Conservation (phyloP, 2,888 invertebrate genomes). For the Stenichneumon culpator region DNA sequence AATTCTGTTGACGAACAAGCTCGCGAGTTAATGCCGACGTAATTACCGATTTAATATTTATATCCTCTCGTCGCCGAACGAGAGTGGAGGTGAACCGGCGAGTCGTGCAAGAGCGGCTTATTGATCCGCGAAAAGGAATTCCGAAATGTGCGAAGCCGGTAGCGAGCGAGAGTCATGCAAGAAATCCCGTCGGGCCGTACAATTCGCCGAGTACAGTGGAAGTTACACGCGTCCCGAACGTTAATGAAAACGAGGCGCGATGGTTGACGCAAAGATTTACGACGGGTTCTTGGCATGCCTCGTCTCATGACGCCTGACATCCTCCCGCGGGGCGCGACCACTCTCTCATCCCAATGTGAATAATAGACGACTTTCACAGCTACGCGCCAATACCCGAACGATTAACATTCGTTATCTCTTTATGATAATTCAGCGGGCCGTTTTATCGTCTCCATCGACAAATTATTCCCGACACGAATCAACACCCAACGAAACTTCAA, state of each 20-base stretch:
- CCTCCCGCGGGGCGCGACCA: not conserved
- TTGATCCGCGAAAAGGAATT: not conserved
- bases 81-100: not conserved
- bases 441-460: not conserved
- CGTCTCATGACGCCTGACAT: not conserved
- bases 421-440: constrained; percentile 9
- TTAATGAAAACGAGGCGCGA: constrained; percentile 56
- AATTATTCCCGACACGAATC: constrained; percentile 14
- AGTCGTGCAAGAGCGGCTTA: not conserved
- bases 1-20: not conserved
- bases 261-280: constrained; percentile 62
- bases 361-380: constrained; percentile 63
- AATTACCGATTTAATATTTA: not conserved
- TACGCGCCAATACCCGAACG: not conserved
- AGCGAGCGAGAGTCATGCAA: constrained; percentile 4
- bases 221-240: constrained; percentile 44
- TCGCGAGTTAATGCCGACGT: not conserved
- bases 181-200: not conserved
- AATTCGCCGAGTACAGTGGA: constrained; percentile 23
- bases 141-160: not conserved
- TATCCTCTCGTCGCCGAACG: not conserved
- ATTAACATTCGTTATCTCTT: constrained; percentile 29
- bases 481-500: not conserved
- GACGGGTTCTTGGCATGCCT: constrained; percentile 28
- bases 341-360: constrained; percentile 62